Evolutionary conservation across 2,113 vertebrate species (phyloP).

Genomic region (Turnix velox): DNA sequence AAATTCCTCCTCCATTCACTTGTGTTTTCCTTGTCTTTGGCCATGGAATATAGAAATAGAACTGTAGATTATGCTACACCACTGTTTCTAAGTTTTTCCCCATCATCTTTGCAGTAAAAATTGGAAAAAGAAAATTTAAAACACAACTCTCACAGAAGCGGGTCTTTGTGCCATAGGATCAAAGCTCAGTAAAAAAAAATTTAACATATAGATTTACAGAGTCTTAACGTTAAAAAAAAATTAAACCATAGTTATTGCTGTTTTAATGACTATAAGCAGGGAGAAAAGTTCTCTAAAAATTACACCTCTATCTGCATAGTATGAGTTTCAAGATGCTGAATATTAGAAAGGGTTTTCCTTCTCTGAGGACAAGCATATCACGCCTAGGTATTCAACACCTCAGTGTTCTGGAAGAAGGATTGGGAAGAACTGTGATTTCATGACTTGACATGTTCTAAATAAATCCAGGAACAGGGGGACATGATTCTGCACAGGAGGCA

Average conservation of each 20-base stretch:
- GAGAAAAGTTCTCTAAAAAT: background rate
- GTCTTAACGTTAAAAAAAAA: background rate
- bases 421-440: background rate
- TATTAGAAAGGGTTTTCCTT: background rate
- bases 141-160: background rate
- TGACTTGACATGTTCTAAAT: background rate
- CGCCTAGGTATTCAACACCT: background rate
- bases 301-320: background rate
- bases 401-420: background rate
- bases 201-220: no score
- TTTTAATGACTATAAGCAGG: background rate
- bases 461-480: background rate
- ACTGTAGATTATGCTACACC: background rate
- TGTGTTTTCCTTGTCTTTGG: background rate
- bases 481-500: background rate
- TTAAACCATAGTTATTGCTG: background rate
- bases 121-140: background rate
- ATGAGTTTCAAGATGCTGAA: background rate
- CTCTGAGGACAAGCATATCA: background rate
- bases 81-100: background rate
- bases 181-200: background rate
- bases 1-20: background rate
- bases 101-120: background rate
- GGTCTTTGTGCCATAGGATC: background rate
- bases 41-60: background rate